Evolutionary conservation across 2,888 invertebrate species (phyloP), one percentile per base, ranked within the genome.

Genomic region (Epinotia demarniana): DNA sequence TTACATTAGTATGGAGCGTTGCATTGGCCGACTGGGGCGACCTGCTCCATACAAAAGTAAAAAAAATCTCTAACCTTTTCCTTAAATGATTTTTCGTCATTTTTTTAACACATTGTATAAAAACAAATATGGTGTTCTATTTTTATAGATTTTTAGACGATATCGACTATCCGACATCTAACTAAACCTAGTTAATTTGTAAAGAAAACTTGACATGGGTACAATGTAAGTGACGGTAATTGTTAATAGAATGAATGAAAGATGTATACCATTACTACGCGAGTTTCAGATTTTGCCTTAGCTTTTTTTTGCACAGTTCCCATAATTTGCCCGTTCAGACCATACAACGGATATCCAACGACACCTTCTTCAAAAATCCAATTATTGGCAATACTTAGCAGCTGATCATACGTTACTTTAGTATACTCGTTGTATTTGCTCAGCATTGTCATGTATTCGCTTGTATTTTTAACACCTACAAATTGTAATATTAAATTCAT

Each of bases 301-400:
- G 79, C 57, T 81, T 93, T 93, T 80, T 92, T 93, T 77, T 88
- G 89, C 39, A 83, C 77, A 9, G 81, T 79, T 4, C 87, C 88
- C n/a, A 89, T 77, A 3, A 90, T 18, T 78, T 90, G 90, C 0
- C 93, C 93, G 73, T 85, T 90, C 46, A 93, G 85, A 23, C 85
- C 85, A 57, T 84, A 82, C 19, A 93, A 78, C 11, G 93, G 93
- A 43, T 18, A 78, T 8, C 89, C 92, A 6, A 93, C 9, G 43
- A 92, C 93, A 68, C 86, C 80, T 72, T 89, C 86, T 73, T 92
- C 91, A 43, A 90, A 76, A 18, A 90, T 78, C 93, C 93, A 94
- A 79, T 94, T 94, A 78, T 90, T 91, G 16, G 93, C 90, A 49
- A 92, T 88, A 77, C 87, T 89, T 23, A 92, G 79, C 5, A 94